Percentiles rank a stretch among this genome's conserved stretches.
phyloP scores from a whole-genome alignment of 2,888 invertebrate genomes.

The Amphipyra berbera region DNA sequence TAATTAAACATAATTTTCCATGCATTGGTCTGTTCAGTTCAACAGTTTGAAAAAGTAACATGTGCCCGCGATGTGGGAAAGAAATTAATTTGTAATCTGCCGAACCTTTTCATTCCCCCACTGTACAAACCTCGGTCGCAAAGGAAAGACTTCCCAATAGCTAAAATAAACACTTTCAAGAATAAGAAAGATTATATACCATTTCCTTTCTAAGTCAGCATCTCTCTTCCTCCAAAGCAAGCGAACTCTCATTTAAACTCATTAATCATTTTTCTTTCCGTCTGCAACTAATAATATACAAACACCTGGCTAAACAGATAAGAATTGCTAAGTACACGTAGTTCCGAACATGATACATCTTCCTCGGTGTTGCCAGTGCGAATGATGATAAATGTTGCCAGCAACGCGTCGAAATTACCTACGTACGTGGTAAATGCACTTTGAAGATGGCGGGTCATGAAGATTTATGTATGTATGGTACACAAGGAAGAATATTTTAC shows the following conservation, averaged over 20 bases:
- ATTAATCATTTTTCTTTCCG: conserved; percentile 14
- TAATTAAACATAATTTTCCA: too few species aligned
- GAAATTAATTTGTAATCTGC: too few species aligned
- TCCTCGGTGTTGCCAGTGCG: conserved; percentile 59
- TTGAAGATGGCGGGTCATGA: conserved; percentile 67
- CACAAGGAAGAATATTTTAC: conserved; percentile 60
- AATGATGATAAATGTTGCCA: conserved; percentile 73
- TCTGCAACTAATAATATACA: conserved; percentile 19
- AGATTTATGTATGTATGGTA: conserved; percentile 64
- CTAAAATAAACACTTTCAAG: too few species aligned
- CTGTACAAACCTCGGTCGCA: too few species aligned
- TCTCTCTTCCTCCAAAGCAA: too few species aligned
- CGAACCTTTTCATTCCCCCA: too few species aligned
- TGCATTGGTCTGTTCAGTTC: too few species aligned
- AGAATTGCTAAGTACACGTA: conserved; percentile 30
- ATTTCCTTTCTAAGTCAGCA: neutral
- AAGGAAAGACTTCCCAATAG: too few species aligned
- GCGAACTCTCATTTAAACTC: neutral
- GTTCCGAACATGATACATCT: conserved; percentile 57
- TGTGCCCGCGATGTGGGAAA: too few species aligned
- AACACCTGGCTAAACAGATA: conserved; percentile 37
- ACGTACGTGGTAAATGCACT: conserved; percentile 70
- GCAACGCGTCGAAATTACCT: conserved; percentile 64
- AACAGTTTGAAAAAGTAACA: too few species aligned
- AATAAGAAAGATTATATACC: too few species aligned